Base-by-base conservation (phyloP, 2,797 vertebrate genomes). In the Artibeus jamaicensis region DNA sequence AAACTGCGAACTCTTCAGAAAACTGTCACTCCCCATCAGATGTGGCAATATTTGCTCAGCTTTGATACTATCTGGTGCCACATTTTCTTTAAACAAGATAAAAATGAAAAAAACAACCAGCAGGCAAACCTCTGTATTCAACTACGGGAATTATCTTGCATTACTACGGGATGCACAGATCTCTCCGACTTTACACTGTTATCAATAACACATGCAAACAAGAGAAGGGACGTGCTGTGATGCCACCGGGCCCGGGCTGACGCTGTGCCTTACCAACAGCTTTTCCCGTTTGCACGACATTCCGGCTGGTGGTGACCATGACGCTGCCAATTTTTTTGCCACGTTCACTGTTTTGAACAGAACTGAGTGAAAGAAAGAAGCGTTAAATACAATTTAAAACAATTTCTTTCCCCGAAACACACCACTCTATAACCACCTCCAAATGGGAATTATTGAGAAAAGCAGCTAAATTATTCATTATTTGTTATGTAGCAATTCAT, bases 241-340 rank as follows among this genome's bases (percentile, higher is more conserved):
- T 6, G 55, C 39, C 39, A 82, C n/a, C 46, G 74, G 65, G 42
- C 78, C 24, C n/a, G 53, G 26, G 34, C 57, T 59, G 77, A 53
- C 46, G 26, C 57, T 5, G 76, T 39, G 57, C 59, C 99, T 99
- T 98, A 99, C 99, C 99, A 24, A 99, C 99, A 83, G 99, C 99
- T 98, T 99, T 99, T 97, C 99, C 99, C 0, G 99, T 99, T 97
- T 99, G 99, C 0, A 99, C 99, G 65, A 99, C 98, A 39, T 99
- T 99, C 85, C 99, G 98, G 89, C 99, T 99, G 34, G 99, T 99
- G 79, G 99, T 99, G 87, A 99, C 99, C 99, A 99, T 99, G 85
- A 98, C 99, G 39, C 99, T 99, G 10, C 99, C 99, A 85, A 99
- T 98, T 98, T 99, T 99, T 98, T 99, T 99, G 88, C 99, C 99